Conservation (phyloP, 2,888 invertebrate species). For the Nephrotoma guestfalica region DNA sequence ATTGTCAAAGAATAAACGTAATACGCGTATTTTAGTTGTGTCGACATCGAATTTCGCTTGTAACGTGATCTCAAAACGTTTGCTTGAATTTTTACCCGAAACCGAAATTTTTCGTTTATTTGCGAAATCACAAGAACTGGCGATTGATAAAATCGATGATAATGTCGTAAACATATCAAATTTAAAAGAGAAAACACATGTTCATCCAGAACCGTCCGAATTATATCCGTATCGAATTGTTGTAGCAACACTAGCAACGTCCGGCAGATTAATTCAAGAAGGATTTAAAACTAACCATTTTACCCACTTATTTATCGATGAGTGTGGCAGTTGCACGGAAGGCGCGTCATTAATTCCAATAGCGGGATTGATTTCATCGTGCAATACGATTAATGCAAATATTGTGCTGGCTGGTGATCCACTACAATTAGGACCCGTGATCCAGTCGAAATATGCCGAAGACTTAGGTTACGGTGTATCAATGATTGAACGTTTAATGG, state of each 20-base stretch:
- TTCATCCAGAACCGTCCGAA: slow-evolving; percentile 32
- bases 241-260: slow-evolving; percentile 45
- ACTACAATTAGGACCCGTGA: slow-evolving; percentile 52
- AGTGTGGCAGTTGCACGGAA: slow-evolving; percentile 59
- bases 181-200: slow-evolving; percentile 23
- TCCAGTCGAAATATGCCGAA: slow-evolving; percentile 28
- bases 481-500: slow-evolving; percentile 52
- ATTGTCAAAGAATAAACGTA: slow-evolving; percentile 29
- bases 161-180: slow-evolving; percentile 32
- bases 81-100: slow-evolving; percentile 25
- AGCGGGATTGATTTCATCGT: slow-evolving; percentile 23
- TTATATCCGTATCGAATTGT: slow-evolving; percentile 42
- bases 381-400: slow-evolving; percentile 20
- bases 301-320: slow-evolving; percentile 59
- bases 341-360: slow-evolving; percentile 48
- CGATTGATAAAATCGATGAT: slow-evolving; percentile 25
- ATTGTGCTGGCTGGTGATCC: slow-evolving; percentile 60
- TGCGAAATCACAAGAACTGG: slow-evolving; percentile 27
- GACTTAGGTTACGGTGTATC: slow-evolving; percentile 32
- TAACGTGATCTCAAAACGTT: slow-evolving; percentile 43
- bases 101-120: slow-evolving; percentile 32
- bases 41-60: slow-evolving; percentile 59
- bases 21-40: slow-evolving; percentile 42
- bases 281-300: slow-evolving; percentile 26
- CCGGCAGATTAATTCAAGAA: slow-evolving; percentile 25